phyloP scores from a whole-genome alignment of 2,888 invertebrate species.

The Lasioglossum villosulum region DNA sequence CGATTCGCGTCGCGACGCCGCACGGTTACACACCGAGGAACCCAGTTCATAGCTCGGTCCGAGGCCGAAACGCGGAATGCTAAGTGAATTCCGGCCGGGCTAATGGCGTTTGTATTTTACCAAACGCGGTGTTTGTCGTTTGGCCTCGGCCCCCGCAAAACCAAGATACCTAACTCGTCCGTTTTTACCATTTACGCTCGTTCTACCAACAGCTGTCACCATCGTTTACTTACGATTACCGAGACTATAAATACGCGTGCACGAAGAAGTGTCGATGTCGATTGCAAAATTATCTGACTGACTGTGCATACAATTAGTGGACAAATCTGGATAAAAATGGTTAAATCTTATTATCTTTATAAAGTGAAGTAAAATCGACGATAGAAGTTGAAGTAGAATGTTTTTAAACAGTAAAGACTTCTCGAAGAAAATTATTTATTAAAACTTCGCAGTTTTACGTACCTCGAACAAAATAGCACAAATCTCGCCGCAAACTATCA shows the following conservation, averaged over 20 bases:
- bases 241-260: background rate
- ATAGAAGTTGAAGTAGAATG: background rate
- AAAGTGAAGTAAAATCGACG: background rate
- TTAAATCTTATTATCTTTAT: background rate
- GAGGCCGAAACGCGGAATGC: constrained; percentile 53
- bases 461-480: background rate
- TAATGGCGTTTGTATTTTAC: constrained; percentile 54
- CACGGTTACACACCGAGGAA: constrained; percentile 22
- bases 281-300: too few species aligned
- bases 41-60: background rate
- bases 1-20: constrained; percentile 19
- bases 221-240: too few species aligned
- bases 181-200: background rate
- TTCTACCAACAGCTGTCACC: background rate
- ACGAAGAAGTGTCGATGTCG: background rate
- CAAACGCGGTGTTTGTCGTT: background rate
- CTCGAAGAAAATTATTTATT: background rate
- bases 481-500: background rate
- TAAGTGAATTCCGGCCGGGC: constrained; percentile 43
- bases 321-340: background rate
- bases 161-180: background rate
- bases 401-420: background rate
- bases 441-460: background rate
- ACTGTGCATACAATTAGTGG: too few species aligned
- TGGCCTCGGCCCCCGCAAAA: background rate